Conservation (phyloP, 2,113 vertebrate genomes). For the Blennius ocellaris region DNA sequence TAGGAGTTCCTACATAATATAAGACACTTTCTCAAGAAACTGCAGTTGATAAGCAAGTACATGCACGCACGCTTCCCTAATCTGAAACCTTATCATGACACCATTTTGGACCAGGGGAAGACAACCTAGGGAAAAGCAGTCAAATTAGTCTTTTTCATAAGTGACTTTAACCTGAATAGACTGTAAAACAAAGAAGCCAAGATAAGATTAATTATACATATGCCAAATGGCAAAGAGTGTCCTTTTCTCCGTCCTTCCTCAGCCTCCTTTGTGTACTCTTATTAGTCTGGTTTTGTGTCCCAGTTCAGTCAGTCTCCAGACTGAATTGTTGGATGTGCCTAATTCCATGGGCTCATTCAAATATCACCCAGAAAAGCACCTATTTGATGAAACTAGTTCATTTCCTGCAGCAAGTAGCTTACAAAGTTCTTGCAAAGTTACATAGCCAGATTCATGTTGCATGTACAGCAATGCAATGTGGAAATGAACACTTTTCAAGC, state of each 20-base stretch:
- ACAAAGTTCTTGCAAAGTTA: too few species aligned
- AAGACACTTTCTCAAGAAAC: neutral
- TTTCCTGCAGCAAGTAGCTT: neutral
- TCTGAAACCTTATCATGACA: too few species aligned
- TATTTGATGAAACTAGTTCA: neutral
- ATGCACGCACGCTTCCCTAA: too few species aligned
- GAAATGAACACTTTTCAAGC: too few species aligned
- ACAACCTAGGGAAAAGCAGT: neutral
- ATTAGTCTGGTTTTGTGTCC: constrained; percentile 29
- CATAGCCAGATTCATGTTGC: neutral
- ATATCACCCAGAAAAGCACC: neutral
- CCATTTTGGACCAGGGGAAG: too few species aligned
- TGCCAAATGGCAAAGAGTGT: constrained; percentile 20
- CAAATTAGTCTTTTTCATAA: neutral
- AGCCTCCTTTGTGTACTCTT: constrained; percentile 10
- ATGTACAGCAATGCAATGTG: too few species aligned
- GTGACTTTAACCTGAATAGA: constrained; percentile 6
- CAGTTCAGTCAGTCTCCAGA: constrained; percentile 33
- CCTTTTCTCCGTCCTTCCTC: neutral
- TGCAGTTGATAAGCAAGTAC: neutral
- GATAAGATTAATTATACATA: constrained; percentile 22
- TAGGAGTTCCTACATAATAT: neutral
- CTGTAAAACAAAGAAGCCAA: constrained; percentile 21
- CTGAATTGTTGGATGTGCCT: neutral
- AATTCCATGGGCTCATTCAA: constrained; percentile 20